phyloP scores from a whole-genome alignment of 1,140 invertebrate species.

The Ceratina calcarata region DNA sequence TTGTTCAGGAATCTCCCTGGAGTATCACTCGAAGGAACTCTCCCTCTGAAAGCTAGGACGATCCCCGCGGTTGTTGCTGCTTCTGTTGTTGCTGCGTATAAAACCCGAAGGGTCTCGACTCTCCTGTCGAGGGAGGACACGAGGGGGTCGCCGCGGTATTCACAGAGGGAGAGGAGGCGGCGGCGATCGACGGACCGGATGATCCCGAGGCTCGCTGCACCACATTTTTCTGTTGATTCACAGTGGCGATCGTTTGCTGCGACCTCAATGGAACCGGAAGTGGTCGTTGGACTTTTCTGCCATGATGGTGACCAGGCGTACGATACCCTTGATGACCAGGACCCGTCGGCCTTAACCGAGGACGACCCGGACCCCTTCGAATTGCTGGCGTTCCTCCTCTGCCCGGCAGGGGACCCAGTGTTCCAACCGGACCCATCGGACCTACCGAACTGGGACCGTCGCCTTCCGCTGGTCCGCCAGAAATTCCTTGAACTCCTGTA shows the following conservation, averaged over 20 bases:
- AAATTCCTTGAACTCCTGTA: conserved; percentile 60
- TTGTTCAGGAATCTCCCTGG: conserved; percentile 34
- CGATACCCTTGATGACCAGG: conserved; percentile 83
- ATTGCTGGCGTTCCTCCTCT: conserved; percentile 68
- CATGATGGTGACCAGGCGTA: conserved; percentile 75
- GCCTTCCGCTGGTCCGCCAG: conserved; percentile 64
- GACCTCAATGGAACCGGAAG: conserved; percentile 77
- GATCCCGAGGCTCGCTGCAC: conserved; percentile 42
- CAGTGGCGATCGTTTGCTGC: conserved; percentile 63
- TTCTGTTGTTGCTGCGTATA: conserved; percentile 74
- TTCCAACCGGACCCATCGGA: conserved; percentile 64
- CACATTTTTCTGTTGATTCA: conserved; percentile 59
- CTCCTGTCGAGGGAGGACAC: conserved; percentile 33
- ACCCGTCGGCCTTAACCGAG: conserved; percentile 84
- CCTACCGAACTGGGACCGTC: conserved; percentile 72
- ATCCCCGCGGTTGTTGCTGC: conserved; percentile 53
- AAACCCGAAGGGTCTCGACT: conserved; percentile 77
- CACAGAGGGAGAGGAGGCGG: conserved; percentile 1
- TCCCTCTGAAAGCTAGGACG: conserved; percentile 49
- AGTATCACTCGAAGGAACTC: conserved; percentile 42
- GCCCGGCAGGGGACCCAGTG: conserved; percentile 46
- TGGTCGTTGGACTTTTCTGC: conserved; percentile 72
- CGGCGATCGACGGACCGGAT: conserved; percentile 61
- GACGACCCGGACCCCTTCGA: conserved; percentile 88
- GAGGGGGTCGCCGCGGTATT: conserved; percentile 7